Conservation (phyloP, 2,797 vertebrate genomes). For the Emys orbicularis region DNA sequence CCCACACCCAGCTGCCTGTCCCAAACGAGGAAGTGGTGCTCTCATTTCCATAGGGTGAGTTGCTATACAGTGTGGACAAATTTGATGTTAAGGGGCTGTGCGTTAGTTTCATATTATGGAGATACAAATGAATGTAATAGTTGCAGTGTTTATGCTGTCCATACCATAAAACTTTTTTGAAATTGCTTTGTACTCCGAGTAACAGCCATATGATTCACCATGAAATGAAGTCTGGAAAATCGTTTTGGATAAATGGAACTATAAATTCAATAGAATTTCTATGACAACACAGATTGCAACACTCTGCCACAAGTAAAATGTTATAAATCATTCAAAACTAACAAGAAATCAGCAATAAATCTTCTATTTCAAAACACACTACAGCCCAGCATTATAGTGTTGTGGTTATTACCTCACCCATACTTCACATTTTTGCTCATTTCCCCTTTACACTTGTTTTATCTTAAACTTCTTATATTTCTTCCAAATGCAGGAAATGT, state of each 20-base stretch:
- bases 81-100: constrained; percentile 56
- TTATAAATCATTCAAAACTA: constrained; percentile 87
- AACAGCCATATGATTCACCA: constrained; percentile 89
- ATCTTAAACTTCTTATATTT: constrained; percentile 8
- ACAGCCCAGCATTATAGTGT: constrained; percentile 72
- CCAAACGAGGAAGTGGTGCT: constrained; percentile 11
- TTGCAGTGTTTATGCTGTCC: constrained; percentile 78
- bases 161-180: constrained; percentile 82
- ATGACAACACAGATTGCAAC: constrained; percentile 87
- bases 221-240: constrained; percentile 91
- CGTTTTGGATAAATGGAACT: constrained; percentile 88
- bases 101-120: constrained; percentile 78
- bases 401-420: constrained; percentile 67
- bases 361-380: constrained; percentile 76
- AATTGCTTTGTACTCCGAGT: constrained; percentile 85
- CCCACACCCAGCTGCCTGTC: background rate
- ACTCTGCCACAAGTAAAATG: constrained; percentile 83
- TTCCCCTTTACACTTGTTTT: constrained; percentile 24
- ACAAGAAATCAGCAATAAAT: constrained; percentile 81
- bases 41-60: constrained; percentile 8
- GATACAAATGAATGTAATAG: constrained; percentile 80
- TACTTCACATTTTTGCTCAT: constrained; percentile 62
- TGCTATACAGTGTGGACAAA: constrained; percentile 30
- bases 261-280: constrained; percentile 90
- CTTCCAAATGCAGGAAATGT: constrained; percentile 51